Base-by-base conservation (phyloP, 2,797 vertebrate genomes). In the Channa striata region DNA sequence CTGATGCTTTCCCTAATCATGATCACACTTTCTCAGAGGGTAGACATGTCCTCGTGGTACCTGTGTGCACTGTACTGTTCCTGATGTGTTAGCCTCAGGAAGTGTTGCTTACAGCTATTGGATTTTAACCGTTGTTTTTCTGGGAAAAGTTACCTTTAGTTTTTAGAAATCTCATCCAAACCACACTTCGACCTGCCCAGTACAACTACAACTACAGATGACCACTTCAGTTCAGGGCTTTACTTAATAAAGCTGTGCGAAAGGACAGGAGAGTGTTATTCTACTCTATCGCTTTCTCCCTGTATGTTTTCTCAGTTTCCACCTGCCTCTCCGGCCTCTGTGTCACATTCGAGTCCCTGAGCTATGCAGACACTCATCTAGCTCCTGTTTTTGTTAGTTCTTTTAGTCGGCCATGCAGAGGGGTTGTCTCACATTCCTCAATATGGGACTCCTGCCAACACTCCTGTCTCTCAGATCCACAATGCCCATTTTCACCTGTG, bases 401-500 rank as follows among this genome's bases (percentile, higher is more conserved):
- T 65, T 58, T 61, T 51, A 30, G 52, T 73, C 36, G 30, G 61
- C 58, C 30, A 8, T 72, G 56, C 53, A 75, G 58, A 82, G 37
- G 66, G 65, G 63, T 69, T 30, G 76, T 84, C 75, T 90, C 74
- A 60, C 74, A 84, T 78, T 77, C 46, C 30, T 71, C 51, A 2
- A 59, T 67, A 37, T 67, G 78, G 82, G 81, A 87, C 68, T 70
- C 65, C 74, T 85, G 85, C 69, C 85, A 87, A 72, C 84, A 77
- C 74, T 53, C 44, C 39, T 6, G 37, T 66, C 57, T 81, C 80
- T 73, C 80, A 34, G 74, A 78, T 37, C 61, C 48, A 40, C 65
- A 17, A 33, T 51, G 48, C 76, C 78, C 76, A 85, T 91, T 91
- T 87, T 84, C 89, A 86, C 84, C 83, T 90, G 64, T 3, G 48